Evolutionary conservation across 2,888 invertebrate species (phyloP).

Genomic region (Periphyllus acericola): DNA sequence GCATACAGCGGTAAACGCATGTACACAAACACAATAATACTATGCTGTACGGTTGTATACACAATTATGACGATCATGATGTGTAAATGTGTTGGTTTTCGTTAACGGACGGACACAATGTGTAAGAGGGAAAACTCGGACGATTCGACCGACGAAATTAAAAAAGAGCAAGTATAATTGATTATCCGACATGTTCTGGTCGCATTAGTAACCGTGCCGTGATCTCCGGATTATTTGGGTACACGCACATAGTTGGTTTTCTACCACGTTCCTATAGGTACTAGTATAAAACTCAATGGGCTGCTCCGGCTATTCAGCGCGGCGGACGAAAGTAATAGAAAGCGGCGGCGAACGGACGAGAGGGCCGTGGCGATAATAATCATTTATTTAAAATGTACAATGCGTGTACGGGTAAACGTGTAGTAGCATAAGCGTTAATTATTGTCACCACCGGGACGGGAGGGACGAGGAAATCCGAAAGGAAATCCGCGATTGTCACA

Average conservation of each 20-base stretch:
- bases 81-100: slow-evolving; percentile 2
- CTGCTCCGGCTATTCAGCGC: slow-evolving; percentile 11
- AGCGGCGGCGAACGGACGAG: slow-evolving; percentile 3
- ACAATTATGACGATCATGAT: background rate
- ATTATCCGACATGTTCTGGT: slow-evolving; percentile 42
- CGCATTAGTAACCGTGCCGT: slow-evolving; percentile 37
- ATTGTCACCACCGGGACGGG: background rate
- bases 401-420: background rate
- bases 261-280: background rate
- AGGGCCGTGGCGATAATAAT: slow-evolving; percentile 35
- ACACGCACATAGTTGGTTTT: background rate
- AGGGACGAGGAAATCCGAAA: background rate
- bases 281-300: background rate
- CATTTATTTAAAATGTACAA: background rate
- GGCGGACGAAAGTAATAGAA: slow-evolving; percentile 42
- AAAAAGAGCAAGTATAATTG: slow-evolving; percentile 46
- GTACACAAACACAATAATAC: background rate
- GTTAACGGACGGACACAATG: background rate
- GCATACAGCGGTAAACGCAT: background rate
- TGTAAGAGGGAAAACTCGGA: slow-evolving; percentile 41
- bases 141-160: slow-evolving; percentile 23
- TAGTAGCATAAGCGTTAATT: background rate
- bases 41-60: background rate
- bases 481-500: no score
- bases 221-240: slow-evolving; percentile 47